These are phyloP conservation scores for Catharus ustulatus DNA, from an alignment of 2,797 vertebrate genomes.

Conservation along the genomic window DNA sequence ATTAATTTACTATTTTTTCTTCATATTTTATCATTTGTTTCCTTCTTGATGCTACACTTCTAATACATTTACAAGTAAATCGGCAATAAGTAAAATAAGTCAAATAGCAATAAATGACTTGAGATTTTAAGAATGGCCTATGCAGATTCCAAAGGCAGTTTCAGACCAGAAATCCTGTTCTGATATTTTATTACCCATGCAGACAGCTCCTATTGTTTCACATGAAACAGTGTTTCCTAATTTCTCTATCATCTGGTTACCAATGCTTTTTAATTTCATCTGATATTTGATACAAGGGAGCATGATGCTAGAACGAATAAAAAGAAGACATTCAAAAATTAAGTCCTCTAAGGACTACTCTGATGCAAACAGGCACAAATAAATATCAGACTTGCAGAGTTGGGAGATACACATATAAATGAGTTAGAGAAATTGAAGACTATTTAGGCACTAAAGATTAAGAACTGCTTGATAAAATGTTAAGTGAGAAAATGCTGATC, in stretches of 20 bases:
- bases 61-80: neutral
- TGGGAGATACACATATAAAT: neutral
- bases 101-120: neutral
- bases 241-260: neutral
- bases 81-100: neutral
- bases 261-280: neutral
- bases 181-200: neutral
- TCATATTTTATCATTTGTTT: neutral
- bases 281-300: neutral
- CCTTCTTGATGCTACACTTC: neutral
- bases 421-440: neutral
- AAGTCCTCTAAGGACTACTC: neutral
- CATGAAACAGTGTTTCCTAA: neutral
- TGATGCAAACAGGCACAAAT: neutral
- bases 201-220: neutral
- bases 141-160: neutral
- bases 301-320: neutral
- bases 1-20: neutral
- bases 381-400: neutral
- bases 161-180: neutral
- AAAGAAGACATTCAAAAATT: neutral
- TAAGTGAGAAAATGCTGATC: neutral
- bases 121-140: neutral
- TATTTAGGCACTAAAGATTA: neutral
- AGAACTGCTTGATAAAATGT: neutral